phyloP scores from a whole-genome alignment of 2,113 vertebrate species.

The Oreamnos americanus region DNA sequence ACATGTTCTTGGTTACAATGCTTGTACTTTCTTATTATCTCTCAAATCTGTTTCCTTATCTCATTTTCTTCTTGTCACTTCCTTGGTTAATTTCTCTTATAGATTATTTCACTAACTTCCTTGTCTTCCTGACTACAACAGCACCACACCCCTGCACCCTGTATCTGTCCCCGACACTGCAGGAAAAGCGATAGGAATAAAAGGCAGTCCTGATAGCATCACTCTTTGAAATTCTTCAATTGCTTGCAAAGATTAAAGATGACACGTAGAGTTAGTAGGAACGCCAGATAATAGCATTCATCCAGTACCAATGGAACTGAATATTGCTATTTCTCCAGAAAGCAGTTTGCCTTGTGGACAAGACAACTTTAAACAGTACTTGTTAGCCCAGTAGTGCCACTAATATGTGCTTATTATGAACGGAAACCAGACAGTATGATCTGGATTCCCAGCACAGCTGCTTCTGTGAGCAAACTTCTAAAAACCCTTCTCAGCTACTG shows the following conservation, averaged over 20 bases:
- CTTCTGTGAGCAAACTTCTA: not conserved
- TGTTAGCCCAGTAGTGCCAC: not conserved
- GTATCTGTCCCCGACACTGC: fast-evolving
- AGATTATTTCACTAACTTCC: not conserved
- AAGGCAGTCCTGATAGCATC: not conserved
- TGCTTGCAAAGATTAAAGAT: not conserved
- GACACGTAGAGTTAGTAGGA: not conserved
- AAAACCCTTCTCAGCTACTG: not conserved
- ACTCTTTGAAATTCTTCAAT: not conserved
- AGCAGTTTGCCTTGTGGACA: not conserved
- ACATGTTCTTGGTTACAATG: not conserved
- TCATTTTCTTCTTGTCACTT: not conserved
- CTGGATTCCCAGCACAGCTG: not conserved
- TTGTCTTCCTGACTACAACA: not conserved
- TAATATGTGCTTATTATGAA: not conserved
- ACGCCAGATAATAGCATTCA: not conserved
- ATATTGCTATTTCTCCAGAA: not conserved
- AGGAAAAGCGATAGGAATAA: not conserved
- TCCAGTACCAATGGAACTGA: not conserved
- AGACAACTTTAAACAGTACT: not conserved
- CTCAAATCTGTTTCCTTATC: not conserved
- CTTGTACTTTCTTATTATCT: not conserved
- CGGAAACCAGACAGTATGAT: not conserved
- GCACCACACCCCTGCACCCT: fast-evolving
- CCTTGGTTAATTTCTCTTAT: not conserved